Conservation (phyloP, 2,888 invertebrate genomes). For the Tuberolachnus salignus region DNA sequence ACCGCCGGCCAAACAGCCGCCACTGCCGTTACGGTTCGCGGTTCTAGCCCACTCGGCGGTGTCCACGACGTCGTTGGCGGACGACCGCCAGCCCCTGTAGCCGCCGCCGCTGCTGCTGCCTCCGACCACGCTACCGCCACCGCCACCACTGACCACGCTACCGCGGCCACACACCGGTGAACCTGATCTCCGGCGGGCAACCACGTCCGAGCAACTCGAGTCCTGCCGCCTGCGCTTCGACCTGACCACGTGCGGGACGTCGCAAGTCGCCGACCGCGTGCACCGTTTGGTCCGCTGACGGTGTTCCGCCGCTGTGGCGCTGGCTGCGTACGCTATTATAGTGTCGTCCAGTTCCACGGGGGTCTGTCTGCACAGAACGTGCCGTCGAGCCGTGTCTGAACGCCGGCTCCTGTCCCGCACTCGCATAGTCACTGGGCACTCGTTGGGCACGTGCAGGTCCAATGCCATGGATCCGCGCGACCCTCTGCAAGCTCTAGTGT, state of each 20-base stretch:
- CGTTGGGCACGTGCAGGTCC: conserved; percentile 73
- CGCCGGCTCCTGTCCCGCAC: conserved; percentile 70
- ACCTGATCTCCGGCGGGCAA: conserved; percentile 39
- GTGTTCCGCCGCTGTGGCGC: conserved; percentile 3
- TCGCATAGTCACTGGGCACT: conserved; percentile 68
- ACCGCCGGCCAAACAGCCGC: neutral
- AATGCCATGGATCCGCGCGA: conserved; percentile 76
- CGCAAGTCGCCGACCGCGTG: conserved; percentile 49
- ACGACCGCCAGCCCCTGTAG: conserved; percentile 39
- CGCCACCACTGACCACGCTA: too few species aligned
- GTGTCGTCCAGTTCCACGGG: conserved; percentile 73
- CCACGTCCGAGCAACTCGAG: conserved; percentile 49
- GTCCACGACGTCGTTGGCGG: conserved; percentile 42
- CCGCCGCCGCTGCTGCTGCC: neutral
- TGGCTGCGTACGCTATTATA: conserved; percentile 45
- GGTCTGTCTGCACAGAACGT: conserved; percentile 77
- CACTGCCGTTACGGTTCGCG: neutral
- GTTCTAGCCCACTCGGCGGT: conserved; percentile 36
- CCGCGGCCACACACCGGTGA: conserved; percentile 1
- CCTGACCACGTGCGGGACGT: conserved; percentile 41
- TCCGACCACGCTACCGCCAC: neutral
- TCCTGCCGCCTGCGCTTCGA: conserved; percentile 42
- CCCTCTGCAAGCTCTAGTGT: conserved; percentile 21
- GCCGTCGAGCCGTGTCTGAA: conserved; percentile 73
- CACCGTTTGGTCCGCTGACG: conserved; percentile 39